These are phyloP conservation scores for Thunnus albacares DNA, from an alignment of 2,797 vertebrate genomes.

Conservation along the genomic window DNA sequence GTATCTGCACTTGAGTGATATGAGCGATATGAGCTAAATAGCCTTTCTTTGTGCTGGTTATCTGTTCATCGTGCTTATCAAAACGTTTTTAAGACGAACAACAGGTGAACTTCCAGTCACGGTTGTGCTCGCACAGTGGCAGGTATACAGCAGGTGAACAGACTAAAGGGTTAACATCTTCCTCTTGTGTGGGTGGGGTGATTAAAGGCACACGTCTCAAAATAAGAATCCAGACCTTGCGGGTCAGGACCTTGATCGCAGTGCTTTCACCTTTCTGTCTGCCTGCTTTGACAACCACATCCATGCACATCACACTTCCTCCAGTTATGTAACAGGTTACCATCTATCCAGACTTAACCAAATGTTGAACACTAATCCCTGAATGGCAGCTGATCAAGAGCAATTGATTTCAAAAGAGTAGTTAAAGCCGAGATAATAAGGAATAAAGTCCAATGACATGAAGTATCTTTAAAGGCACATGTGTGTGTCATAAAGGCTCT, in stretches of 20 bases:
- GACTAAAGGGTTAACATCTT: neutral
- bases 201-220: slow-evolving; percentile 27
- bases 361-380: slow-evolving; percentile 42
- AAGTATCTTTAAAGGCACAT: neutral
- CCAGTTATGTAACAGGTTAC: slow-evolving; percentile 23
- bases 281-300: neutral
- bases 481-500: neutral
- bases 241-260: neutral
- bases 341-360: slow-evolving; percentile 26
- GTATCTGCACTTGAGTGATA: slow-evolving; percentile 32
- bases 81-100: neutral
- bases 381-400: slow-evolving; percentile 19
- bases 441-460: slow-evolving; percentile 25
- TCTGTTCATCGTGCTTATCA: neutral
- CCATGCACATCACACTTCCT: slow-evolving; percentile 5
- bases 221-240: neutral
- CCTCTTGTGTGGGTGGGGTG: neutral
- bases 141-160: neutral
- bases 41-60: neutral
- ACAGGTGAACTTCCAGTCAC: neutral
- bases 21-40: neutral
- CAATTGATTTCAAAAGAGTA: neutral
- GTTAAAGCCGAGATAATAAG: slow-evolving; percentile 12
- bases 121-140: neutral
- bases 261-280: neutral